Evolutionary conservation across 2,888 invertebrate species (phyloP), one percentile per base, ranked within the genome.

Genomic region (Cotesia congregata): DNA sequence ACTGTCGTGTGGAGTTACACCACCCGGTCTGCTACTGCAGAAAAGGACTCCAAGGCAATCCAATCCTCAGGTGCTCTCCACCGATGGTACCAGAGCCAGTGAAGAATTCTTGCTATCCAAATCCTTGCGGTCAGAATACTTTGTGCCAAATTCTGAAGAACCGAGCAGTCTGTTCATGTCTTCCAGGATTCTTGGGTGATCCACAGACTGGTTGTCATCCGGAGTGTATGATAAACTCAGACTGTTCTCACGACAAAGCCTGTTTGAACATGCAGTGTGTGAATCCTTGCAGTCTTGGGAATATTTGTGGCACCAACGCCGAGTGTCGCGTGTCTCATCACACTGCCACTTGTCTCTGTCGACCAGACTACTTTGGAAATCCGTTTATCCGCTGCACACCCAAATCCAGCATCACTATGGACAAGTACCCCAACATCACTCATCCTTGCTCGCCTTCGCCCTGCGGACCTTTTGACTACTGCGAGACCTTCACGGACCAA

Each of bases 181-280:
- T 94, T 67, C 92, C 93, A 6, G 94, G 94, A 79, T 96, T 94
- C 86, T 90, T 93, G 77, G 97, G 97, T 7, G 94, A 97, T 90
- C 96, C 97, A 2, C 93, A 93, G 80, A 90, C 91, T 72, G 95
- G 95, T 82, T 96, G 94, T 86, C 92, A 92, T 85, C 94, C 95
- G 38, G 95, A 96, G 90, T 95, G 96, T 88, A 91, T 93, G n/a
- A 92, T 95, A 83, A 96, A 96, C 88, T 94, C 95, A 0, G 96
- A 96, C 83, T 97, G 97, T 88, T 91, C 93, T 9, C 90, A 92
- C 3, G 92, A 94, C 82, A 93, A 94, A 87, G 93, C 95, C 15
- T 97, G 97, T 86, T 90, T 95, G 12, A 93, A 95, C 84, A 92
- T 93, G 83, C 93, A 94, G 85, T 96, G 96, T 85, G 89, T 91